A percentile compares a stretch with the other conserved stretches of the same genome.
Conservation (phyloP, 2,888 invertebrate species). For the Colostygia pectinataria region DNA sequence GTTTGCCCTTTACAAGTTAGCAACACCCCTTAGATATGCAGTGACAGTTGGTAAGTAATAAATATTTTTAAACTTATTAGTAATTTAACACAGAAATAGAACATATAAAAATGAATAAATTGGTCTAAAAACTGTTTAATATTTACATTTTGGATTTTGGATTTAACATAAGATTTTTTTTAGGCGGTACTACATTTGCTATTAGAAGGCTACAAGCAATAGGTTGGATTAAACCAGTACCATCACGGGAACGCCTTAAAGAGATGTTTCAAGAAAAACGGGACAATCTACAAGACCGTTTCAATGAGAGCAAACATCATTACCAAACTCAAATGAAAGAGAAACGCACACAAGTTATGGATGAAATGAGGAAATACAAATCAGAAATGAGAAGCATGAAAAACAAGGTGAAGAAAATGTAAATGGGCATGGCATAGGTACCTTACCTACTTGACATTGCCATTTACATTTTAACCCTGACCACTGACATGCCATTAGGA, state of each 20-base stretch:
- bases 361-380: conserved; percentile 78
- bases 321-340: conserved; percentile 71
- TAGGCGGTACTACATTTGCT: conserved; percentile 92
- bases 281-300: conserved; percentile 83
- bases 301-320: conserved; percentile 80
- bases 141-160: too few relatives aligned
- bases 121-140: too few relatives aligned
- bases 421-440: neutral
- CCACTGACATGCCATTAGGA: too few relatives aligned
- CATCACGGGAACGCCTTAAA: conserved; percentile 84
- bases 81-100: too few relatives aligned
- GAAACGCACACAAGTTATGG: conserved; percentile 72
- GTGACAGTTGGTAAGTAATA: conserved; percentile 89
- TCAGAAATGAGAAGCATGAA: conserved; percentile 75
- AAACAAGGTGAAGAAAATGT: conserved; percentile 73
- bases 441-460: neutral
- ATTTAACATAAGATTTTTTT: too few relatives aligned
- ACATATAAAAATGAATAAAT: too few relatives aligned
- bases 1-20: conserved; percentile 96
- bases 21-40: conserved; percentile 95
- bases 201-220: conserved; percentile 90
- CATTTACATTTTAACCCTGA: conserved; percentile 1
- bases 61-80: neutral
- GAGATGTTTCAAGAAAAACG: conserved; percentile 85
- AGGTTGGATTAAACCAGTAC: conserved; percentile 93